Evolutionary conservation across 2,888 invertebrate species (phyloP), one percentile per base, ranked within the genome.

Genomic region (Amphipoea lucens): DNA sequence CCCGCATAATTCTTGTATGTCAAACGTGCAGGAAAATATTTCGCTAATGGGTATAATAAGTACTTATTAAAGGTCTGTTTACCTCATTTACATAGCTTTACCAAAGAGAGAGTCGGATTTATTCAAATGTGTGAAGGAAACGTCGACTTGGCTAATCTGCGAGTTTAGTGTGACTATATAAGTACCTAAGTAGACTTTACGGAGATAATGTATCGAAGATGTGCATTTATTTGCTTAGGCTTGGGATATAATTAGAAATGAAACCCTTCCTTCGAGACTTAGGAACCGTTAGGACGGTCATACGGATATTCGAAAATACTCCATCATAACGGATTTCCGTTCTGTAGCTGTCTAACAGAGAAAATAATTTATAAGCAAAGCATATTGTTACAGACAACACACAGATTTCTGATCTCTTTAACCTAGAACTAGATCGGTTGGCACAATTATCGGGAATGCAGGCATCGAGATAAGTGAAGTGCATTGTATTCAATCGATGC

Each of bases 401-500:
- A 40, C 57, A 75, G 72, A 57, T 82, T 73, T 63, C 71, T 42
- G 70, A 82, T 82, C 76, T 69, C 71, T 74, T 65, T 82, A 83
- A 82, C 87, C 82, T 78, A 87, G 85, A 84, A 83, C 79, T 84
- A 71, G 77, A 87, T 82, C 70, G 83, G 84, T 80, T 86, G 85
- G 72, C 84, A 83, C 82, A 81, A 87, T 85, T 88, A 90, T 81
- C 70, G 63, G 54, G 45, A 74, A 86, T 74, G 73, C 66, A 82
- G 62, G 74, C 71, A 82, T 42, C 66, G 69, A 74, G 77, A 74
- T 79, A 79, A 89, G 75, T 81, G 78, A 88, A 78, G 82, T 80
- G 89, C 86, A 91, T 93, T 92, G 91, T 91, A 89, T 91, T 91
- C 89, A 89, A 91, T 89, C 83, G 86, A 85, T 78, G 82, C 86